These are phyloP conservation scores for Cinclus cinclus DNA, from an alignment of 2,113 vertebrate genomes.

Conservation along the genomic window DNA sequence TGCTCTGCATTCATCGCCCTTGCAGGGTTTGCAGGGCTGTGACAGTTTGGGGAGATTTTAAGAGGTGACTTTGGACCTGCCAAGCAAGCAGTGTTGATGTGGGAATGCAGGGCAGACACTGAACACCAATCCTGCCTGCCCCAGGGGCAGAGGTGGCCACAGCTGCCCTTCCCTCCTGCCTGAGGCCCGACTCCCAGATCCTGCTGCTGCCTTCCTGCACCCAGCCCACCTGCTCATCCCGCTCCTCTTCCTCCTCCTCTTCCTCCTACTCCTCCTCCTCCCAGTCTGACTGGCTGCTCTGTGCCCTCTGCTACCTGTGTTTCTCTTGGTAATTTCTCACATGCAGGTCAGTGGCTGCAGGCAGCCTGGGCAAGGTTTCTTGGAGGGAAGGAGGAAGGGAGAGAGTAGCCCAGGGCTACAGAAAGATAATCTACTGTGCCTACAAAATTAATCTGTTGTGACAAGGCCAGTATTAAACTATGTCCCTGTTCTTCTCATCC, in stretches of 20 bases:
- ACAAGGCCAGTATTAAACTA: neutral
- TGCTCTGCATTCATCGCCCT: neutral
- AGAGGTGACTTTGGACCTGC: neutral
- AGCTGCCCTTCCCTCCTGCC: neutral
- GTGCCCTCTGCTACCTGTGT: fast-evolving
- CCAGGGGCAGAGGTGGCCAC: neutral
- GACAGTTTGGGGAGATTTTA: neutral
- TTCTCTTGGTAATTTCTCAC: neutral
- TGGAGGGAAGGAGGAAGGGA: neutral
- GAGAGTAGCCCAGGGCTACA: neutral
- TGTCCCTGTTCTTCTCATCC: neutral
- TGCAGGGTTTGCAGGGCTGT: neutral
- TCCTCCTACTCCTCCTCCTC: neutral
- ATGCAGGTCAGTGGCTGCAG: neutral
- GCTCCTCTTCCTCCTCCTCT: neutral
- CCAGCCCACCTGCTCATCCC: fast-evolving
- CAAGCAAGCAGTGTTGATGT: neutral
- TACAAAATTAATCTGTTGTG: neutral
- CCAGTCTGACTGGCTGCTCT: fast-evolving
- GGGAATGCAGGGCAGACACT: neutral
- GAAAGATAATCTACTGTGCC: neutral
- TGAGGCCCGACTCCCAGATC: neutral
- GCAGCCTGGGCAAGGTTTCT: neutral
- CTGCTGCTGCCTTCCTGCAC: neutral
- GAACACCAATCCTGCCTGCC: neutral